Percentiles rank a stretch among this genome's conserved stretches.
Evolutionary conservation across 2,888 invertebrate species (phyloP).

Genomic region (Platycnemis pennipes): DNA sequence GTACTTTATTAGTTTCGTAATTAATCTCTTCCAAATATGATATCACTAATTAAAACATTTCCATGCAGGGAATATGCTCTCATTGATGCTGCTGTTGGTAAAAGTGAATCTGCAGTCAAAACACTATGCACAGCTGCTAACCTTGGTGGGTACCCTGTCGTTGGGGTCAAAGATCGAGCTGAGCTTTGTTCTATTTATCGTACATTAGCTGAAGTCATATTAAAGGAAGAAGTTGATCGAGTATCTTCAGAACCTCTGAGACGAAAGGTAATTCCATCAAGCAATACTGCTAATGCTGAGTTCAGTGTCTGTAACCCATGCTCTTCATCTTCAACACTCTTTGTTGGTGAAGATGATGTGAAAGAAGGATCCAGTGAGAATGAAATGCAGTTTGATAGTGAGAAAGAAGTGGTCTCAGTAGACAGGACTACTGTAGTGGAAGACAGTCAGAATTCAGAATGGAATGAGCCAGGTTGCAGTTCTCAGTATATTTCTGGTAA

Average conservation of each 20-base stretch:
- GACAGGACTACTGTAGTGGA: not conserved
- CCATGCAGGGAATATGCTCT: slow-evolving; percentile 82
- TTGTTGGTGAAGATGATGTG: not conserved
- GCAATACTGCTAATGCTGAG: not conserved
- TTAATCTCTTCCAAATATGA: not conserved
- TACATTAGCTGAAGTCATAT: slow-evolving; percentile 70
- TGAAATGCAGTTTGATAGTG: not conserved
- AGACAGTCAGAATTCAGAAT: not conserved
- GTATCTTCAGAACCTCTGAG: not conserved
- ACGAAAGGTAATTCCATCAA: not conserved
- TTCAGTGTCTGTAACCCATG: not conserved
- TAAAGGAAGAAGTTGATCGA: slow-evolving; percentile 57
- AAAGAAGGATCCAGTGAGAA: too few species aligned
- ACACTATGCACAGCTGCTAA: slow-evolving; percentile 79
- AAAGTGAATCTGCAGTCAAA: slow-evolving; percentile 79
- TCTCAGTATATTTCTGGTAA: not conserved
- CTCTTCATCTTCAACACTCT: not conserved
- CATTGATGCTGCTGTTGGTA: slow-evolving; percentile 82
- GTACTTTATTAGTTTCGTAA: not conserved
- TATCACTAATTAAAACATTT: not conserved
- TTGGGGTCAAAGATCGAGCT: slow-evolving; percentile 70
- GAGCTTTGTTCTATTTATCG: slow-evolving; percentile 70
- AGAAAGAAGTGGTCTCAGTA: not conserved
- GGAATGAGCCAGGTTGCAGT: not conserved
- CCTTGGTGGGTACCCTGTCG: slow-evolving; percentile 55